Percentiles rank a stretch among this genome's conserved stretches.
These are phyloP conservation scores for Netelia inedita DNA, from an alignment of 2,888 invertebrate genomes.

Conservation along the genomic window DNA sequence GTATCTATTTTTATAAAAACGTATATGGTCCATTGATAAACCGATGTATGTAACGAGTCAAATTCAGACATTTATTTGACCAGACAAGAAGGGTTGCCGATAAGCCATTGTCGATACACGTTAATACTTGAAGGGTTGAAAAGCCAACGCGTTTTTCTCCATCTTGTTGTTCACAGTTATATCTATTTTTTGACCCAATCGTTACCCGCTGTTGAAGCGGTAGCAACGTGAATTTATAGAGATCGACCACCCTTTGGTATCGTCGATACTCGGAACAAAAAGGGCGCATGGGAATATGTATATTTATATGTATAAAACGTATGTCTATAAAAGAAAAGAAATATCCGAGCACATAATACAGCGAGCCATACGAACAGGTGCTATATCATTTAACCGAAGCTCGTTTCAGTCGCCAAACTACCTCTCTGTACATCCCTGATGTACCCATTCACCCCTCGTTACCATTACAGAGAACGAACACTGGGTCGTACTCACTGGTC, in stretches of 20 bases:
- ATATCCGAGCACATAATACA: slow-evolving; percentile 16
- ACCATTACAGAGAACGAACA: slow-evolving; percentile 36
- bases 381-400: slow-evolving; percentile 28
- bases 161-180: not conserved
- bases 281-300: not conserved
- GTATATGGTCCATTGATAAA: not conserved
- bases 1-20: not conserved
- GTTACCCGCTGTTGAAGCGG: not conserved
- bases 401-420: slow-evolving; percentile 27
- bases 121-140: slow-evolving; percentile 12
- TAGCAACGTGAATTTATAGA: not conserved
- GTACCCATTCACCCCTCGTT: slow-evolving; percentile 26
- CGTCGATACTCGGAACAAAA: slow-evolving; percentile 7
- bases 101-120: slow-evolving; percentile 66
- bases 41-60: slow-evolving; percentile 22
- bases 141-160: slow-evolving; percentile 8
- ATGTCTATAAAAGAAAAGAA: not conserved
- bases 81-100: slow-evolving; percentile 69
- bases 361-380: slow-evolving; percentile 19
- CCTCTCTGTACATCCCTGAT: slow-evolving; percentile 12
- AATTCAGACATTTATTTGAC: slow-evolving; percentile 70
- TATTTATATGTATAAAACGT: not conserved
- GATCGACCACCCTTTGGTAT: not conserved
- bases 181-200: slow-evolving; percentile 2
- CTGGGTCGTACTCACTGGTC: slow-evolving; percentile 28